Percentiles rank a stretch among this genome's conserved stretches.
Evolutionary conservation across 2,113 vertebrate genomes (phyloP).

Genomic region (Podarcis cretensis): DNA sequence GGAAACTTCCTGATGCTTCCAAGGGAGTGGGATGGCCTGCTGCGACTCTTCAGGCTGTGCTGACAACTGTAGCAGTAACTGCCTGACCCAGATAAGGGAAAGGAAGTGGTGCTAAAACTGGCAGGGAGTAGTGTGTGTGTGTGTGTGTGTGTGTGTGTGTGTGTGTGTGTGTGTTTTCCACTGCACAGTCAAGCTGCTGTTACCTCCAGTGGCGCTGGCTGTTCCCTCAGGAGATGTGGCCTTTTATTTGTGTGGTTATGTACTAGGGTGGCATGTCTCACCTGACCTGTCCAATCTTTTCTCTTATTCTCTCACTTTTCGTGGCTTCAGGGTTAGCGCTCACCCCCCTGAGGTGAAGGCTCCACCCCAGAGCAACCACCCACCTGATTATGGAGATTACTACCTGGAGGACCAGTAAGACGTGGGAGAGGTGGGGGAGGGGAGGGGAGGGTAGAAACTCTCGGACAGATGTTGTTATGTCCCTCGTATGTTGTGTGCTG

Average conservation of each 20-base stretch:
- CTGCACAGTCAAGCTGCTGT: background rate
- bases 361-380: conserved; percentile 12
- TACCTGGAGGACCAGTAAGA: conserved; percentile 28
- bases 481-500: background rate
- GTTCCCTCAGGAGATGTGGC: conserved; percentile 3
- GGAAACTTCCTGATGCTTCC: background rate
- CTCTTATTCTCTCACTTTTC: background rate
- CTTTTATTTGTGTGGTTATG: too few relatives aligned
- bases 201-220: background rate
- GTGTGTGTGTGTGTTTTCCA: background rate
- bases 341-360: conserved; percentile 13
- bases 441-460: background rate
- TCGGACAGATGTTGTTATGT: rapidly evolving
- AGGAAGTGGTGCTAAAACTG: background rate
- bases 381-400: background rate
- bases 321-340: conserved; percentile 26
- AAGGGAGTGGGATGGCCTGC: background rate
- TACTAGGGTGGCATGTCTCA: too few relatives aligned
- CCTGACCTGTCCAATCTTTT: background rate
- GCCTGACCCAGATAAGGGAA: conserved; percentile 7
- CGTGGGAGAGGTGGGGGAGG: background rate
- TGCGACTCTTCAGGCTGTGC: background rate
- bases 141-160: background rate
- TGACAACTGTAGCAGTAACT: background rate
- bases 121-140: background rate